Base-by-base conservation (phyloP, 2,888 invertebrate genomes). In the Steinernema carpocapsae region DNA sequence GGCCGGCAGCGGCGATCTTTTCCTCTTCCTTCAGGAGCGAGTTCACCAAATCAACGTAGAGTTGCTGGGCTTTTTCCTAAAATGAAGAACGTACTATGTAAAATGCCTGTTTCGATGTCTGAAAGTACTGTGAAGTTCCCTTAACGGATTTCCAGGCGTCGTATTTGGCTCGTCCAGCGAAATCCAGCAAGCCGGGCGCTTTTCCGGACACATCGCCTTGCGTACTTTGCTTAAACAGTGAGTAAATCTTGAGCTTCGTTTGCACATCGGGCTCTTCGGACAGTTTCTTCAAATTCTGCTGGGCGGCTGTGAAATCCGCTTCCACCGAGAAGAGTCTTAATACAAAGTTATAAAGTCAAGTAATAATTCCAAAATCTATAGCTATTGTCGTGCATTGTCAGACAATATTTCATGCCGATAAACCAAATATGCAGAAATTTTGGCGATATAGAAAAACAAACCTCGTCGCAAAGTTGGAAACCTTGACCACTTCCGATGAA, bases 161-260 rank as follows among this genome's bases (percentile, higher is more conserved):
- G 89, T 90, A 91, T 83, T 91, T 91, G 1, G 90, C 90, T 76
- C 89, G 88, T 1, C 89, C 90, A 24, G 90, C 90, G 81, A 91
- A 88, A 82, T 91, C 91, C 85, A 91, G 88, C 88, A 90, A 89
- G 22, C 90, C 90, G 17, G 91, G 91, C 75, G 90, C 90, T 29
- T 88, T 87, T 12, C 88, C 88, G 72, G 88, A 88, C 76, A 90
- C 90, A 78, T 89, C 88, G 32, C 91, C 91, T 19, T 71, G 46
- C 14, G 82, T 81, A 10, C 83, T 83, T 88, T 91, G 91, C 83
- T 91, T 91, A 83, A 89, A 91, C 1, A 91, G 85, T 0, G 88
- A 90, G 86, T 91, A 91, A 14, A 91, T 80, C 78, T 90, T 86
- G 32, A 91, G 86, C 82, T 91, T 91, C 0, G 86, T 86, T 52